A percentile compares a stretch with the other conserved stretches of the same genome.
phyloP scores from a whole-genome alignment of 2,113 vertebrate genomes.

The Machaerirhynchus nigripectus region DNA sequence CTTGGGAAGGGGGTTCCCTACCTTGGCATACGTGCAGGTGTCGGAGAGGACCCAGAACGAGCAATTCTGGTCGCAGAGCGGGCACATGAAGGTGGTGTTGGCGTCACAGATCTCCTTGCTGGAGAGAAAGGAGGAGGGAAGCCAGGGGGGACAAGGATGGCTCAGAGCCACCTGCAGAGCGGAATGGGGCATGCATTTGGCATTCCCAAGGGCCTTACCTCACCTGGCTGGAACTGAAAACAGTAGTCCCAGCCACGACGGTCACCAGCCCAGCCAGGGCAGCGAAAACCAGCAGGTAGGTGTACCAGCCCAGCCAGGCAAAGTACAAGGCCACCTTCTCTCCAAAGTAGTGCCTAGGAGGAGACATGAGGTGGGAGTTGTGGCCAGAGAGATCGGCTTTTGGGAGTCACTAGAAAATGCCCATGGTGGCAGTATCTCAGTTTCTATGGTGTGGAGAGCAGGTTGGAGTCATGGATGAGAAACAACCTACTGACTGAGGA shows the following conservation, averaged over 20 bases:
- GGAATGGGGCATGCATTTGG: fast-evolving
- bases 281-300: slow-evolving; percentile 79
- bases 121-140: background rate
- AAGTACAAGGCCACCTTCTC: slow-evolving; percentile 94
- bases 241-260: slow-evolving; percentile 79
- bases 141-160: background rate
- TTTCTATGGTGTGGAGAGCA: background rate
- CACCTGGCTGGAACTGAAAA: slow-evolving; percentile 82
- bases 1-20: background rate
- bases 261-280: slow-evolving; percentile 72
- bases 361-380: background rate
- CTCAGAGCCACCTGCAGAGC: fast-evolving
- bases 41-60: slow-evolving; percentile 80
- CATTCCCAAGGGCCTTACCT: slow-evolving; percentile 75
- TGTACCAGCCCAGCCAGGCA: slow-evolving; percentile 93
- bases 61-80: slow-evolving; percentile 82
- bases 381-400: fast-evolving
- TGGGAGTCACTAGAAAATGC: background rate
- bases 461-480: background rate
- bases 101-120: slow-evolving; percentile 91
- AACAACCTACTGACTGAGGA: background rate
- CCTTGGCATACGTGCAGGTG: slow-evolving; percentile 89
- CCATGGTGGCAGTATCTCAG: fast-evolving
- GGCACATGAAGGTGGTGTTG: slow-evolving; percentile 81
- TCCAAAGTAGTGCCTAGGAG: slow-evolving; percentile 85